Percentiles rank a stretch among this genome's conserved stretches.
Conservation (phyloP, 2,888 invertebrate genomes). For the Escarpia spicata region DNA sequence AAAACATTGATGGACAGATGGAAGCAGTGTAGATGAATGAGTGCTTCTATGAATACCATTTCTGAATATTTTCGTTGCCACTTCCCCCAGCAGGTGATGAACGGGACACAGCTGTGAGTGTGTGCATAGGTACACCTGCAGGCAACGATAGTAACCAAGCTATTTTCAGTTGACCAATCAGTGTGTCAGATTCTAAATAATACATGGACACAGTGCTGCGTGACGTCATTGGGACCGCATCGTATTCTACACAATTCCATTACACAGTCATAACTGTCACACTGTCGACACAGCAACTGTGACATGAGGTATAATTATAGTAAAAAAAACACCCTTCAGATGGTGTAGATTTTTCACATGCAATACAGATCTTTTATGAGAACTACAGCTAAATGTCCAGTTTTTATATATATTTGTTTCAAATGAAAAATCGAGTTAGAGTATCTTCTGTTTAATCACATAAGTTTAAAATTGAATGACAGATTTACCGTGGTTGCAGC, state of each 20-base stretch:
- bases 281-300: not conserved
- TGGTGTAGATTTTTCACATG: not conserved
- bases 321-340: not conserved
- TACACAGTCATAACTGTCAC: not conserved
- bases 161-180: not conserved
- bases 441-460: too few relatives aligned
- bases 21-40: not conserved
- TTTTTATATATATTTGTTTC: too few relatives aligned
- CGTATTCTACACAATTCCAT: not conserved
- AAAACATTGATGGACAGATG: too few relatives aligned
- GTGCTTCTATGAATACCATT: not conserved
- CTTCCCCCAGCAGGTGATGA: not conserved
- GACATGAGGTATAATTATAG: not conserved
- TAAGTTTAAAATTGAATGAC: too few relatives aligned
- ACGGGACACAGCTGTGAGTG: too few relatives aligned
- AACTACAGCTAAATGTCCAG: too few relatives aligned
- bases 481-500: too few relatives aligned
- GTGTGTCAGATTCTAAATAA: not conserved
- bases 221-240: not conserved
- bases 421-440: too few relatives aligned
- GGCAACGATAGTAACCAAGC: not conserved
- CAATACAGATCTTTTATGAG: too few relatives aligned
- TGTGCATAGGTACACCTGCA: too few relatives aligned
- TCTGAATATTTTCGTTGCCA: not conserved
- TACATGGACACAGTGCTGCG: not conserved